Percentiles rank a stretch among this genome's conserved stretches.
Evolutionary conservation across 2,113 vertebrate genomes (phyloP).

Genomic region (Parus major): DNA sequence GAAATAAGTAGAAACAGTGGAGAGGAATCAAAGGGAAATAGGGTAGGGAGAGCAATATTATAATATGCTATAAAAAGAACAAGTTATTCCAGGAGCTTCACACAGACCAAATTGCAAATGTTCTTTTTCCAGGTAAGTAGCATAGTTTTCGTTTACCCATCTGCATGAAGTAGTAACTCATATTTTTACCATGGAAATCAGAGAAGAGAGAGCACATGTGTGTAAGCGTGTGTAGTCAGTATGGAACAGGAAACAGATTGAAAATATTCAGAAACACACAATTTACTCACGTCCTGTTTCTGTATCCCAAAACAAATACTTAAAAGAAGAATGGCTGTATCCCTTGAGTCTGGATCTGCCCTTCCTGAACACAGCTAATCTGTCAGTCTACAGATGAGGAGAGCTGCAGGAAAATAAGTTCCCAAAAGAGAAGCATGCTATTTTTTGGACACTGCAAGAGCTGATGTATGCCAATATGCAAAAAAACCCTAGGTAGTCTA

Average conservation of each 20-base stretch:
- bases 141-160: not conserved
- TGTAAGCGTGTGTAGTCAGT: not conserved
- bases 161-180: not conserved
- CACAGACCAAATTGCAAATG: not conserved
- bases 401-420: not conserved
- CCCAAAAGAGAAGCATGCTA: not conserved
- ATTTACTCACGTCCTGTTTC: not conserved
- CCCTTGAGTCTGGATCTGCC: not conserved
- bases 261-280: not conserved
- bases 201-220: not conserved
- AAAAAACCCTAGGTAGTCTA: not conserved
- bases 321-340: not conserved
- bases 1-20: not conserved
- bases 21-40: not conserved
- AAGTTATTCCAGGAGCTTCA: not conserved
- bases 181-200: not conserved
- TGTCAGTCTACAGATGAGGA: not conserved
- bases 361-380: not conserved
- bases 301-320: not conserved
- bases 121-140: not conserved
- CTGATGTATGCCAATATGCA: not conserved
- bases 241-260: not conserved
- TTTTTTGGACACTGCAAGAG: not conserved
- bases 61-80: not conserved
- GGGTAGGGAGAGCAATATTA: not conserved